Evolutionary conservation across 2,113 vertebrate genomes (phyloP), one percentile per base, ranked within the genome.

Genomic region (Chunga burmeisteri): DNA sequence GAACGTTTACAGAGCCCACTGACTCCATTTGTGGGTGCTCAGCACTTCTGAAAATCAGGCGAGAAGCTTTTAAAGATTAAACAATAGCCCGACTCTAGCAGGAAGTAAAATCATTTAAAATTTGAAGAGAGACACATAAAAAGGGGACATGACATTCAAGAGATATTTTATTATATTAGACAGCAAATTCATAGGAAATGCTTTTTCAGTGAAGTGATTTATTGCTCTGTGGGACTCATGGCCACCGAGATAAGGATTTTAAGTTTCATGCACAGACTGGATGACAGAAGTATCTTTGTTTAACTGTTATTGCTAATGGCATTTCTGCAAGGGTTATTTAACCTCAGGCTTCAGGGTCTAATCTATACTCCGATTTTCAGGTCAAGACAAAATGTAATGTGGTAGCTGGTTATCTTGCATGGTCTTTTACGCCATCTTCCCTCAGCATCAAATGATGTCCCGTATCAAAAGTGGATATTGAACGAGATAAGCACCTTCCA

Each of bases 91-190:
- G 0, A 38, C 50, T 92, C 44, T 80, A 90, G 78, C 91, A 94
- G 89, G 96, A 95, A 93, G 49, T 66, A 42, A 94, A 86, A 85
- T 89, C 2, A 89, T 94, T 95, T 82, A n/a, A 49, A 84, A 87
- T 65, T 55, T 87, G 91, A 68, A 89, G 44, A 38, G 87, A 70
- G 77, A 66, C 50, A 40, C 25, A 34, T 91, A 94, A 91, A 96
- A 93, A 97, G 91, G 95, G 95, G 94, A 97, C 86, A 1, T 34
- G 94, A 97, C 93, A 91, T 68, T 53, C 44, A 29, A 25, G 90
- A 88, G 49, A 77, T 96, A 90, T 96, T 97, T 97, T 68, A 97
- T 97, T 79, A 26, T 68, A 22, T 49, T 18, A 72, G 96, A 95
- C 93, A 94, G 96, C 78, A 94, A 32, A 94, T 82, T 85, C 95